These are phyloP conservation scores for Cephalotes varians DNA, from an alignment of 2,888 invertebrate species.

Conservation along the genomic window DNA sequence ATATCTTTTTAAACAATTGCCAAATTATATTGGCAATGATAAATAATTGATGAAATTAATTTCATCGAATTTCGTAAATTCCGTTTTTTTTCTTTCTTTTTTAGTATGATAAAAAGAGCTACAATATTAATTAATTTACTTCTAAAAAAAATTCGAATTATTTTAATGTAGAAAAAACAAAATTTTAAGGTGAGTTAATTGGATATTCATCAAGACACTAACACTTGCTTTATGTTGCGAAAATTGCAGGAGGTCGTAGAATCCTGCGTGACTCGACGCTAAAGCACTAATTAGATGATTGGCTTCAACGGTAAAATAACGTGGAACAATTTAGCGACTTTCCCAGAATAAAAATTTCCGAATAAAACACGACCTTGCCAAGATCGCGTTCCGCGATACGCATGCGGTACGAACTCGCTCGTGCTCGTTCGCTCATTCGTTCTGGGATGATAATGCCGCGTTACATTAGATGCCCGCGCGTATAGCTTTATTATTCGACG, in stretches of 20 bases:
- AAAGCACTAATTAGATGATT: constrained; percentile 45
- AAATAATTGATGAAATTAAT: not conserved
- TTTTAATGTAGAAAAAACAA: not conserved
- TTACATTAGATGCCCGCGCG: constrained; percentile 60
- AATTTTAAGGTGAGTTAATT: constrained; percentile 23
- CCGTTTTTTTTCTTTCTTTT: not conserved
- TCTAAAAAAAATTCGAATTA: not conserved
- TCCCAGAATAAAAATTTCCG: constrained; percentile 43
- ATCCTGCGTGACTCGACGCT: constrained; percentile 23
- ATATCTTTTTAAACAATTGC: not conserved
- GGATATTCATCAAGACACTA: not conserved
- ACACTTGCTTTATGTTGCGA: not conserved
- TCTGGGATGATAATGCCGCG: constrained; percentile 72
- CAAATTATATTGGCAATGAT: not conserved
- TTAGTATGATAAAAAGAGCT: not conserved
- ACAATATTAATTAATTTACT: not conserved
- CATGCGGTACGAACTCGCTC: constrained; percentile 10
- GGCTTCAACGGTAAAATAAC: constrained; percentile 40
- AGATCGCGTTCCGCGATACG: constrained; percentile 38
- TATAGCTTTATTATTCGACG: constrained; percentile 56
- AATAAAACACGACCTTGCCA: constrained; percentile 43
- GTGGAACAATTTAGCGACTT: constrained; percentile 46
- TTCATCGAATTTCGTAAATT: not conserved
- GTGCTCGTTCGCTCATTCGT: constrained; percentile 60
- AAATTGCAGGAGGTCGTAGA: constrained; percentile 10